Percentiles rank a stretch among this genome's conserved stretches.
Conservation (phyloP, 2,797 vertebrate genomes). For the Schizopygopsis malacanthus region DNA sequence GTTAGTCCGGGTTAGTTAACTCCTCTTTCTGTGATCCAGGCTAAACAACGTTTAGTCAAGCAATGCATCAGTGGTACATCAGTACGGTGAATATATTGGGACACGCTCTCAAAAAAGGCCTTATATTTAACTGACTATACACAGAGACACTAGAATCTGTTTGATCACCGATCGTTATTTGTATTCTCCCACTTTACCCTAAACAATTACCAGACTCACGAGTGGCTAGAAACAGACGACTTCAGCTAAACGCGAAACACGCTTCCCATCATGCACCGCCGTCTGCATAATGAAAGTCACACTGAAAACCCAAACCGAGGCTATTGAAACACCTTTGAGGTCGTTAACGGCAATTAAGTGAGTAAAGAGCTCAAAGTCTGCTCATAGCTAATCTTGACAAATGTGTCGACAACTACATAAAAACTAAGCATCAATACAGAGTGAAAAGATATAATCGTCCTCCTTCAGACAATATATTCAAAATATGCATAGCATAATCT, state of each 20-base stretch:
- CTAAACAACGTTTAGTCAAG: neutral
- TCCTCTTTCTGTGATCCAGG: neutral
- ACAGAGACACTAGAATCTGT: neutral
- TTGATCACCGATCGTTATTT: neutral
- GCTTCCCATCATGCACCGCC: neutral
- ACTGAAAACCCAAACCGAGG: neutral
- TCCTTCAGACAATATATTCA: conserved; percentile 42
- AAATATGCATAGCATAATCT: conserved; percentile 16
- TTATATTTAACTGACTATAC: neutral
- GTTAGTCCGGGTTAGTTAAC: neutral
- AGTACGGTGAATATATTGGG: neutral
- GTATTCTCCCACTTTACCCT: neutral
- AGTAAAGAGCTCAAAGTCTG: neutral
- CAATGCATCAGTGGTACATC: too few relatives aligned
- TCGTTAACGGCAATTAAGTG: neutral
- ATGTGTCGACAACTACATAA: neutral
- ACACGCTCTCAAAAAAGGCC: neutral
- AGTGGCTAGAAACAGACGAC: neutral
- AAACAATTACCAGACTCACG: neutral
- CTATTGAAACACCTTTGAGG: neutral
- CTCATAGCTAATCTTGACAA: too few relatives aligned
- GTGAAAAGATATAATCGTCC: neutral
- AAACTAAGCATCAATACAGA: neutral
- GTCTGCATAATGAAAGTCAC: neutral
- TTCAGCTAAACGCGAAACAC: neutral